Percentiles rank a stretch among this genome's conserved stretches.
These are phyloP conservation scores for Stomatorhinus ivindoensis DNA, from an alignment of 2,113 vertebrate genomes.

Conservation along the genomic window DNA sequence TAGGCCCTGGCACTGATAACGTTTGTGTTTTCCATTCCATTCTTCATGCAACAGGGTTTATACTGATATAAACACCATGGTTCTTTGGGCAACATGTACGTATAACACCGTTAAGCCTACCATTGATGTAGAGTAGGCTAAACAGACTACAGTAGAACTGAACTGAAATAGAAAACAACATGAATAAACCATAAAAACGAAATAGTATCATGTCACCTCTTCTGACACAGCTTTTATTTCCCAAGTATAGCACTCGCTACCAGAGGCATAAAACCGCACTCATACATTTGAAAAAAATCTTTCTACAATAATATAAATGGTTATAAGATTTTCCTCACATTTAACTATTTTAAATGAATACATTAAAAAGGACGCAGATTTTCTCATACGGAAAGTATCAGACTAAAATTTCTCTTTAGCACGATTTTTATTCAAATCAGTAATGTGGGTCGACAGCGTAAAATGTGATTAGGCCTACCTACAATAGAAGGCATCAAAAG, in stretches of 20 bases:
- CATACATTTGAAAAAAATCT: not conserved
- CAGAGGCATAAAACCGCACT: not conserved
- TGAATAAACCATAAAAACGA: not conserved
- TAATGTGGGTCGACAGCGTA: not conserved
- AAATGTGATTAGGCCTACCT: not conserved
- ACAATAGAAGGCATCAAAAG: not conserved
- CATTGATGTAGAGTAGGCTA: not conserved
- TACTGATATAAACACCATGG: conserved; percentile 43
- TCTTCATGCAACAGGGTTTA: conserved; percentile 45
- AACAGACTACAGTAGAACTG: not conserved
- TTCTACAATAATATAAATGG: not conserved
- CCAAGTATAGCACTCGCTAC: not conserved
- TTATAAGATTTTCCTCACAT: not conserved
- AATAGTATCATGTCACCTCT: not conserved
- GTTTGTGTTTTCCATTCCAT: conserved; percentile 73
- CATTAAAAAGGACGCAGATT: not conserved
- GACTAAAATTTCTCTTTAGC: not conserved
- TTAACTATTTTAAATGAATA: not conserved
- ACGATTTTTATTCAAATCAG: not conserved
- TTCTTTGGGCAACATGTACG: conserved; percentile 14
- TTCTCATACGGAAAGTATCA: not conserved
- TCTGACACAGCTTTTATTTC: not conserved
- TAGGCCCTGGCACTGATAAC: conserved; percentile 67
- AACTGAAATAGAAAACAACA: not conserved
- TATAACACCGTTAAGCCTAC: not conserved